Conservation (phyloP, 1,140 invertebrate species). For the Diabrotica undecimpunctata region DNA sequence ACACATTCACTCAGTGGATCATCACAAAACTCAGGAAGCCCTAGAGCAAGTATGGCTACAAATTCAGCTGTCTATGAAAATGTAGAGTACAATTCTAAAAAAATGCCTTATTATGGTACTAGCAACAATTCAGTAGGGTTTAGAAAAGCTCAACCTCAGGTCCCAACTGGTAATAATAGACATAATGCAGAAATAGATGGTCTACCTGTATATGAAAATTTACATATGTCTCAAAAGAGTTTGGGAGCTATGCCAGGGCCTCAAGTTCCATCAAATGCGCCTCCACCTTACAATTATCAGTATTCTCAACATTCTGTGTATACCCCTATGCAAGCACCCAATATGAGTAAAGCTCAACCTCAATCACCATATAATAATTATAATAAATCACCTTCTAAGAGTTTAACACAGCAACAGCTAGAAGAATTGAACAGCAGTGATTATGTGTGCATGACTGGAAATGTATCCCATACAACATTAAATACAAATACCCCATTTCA, state of each 20-base stretch:
- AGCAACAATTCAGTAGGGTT: constrained; percentile 41
- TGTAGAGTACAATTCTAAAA: constrained; percentile 67
- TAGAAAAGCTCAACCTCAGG: constrained; percentile 53
- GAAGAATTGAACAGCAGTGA: constrained; percentile 66
- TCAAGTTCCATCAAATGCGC: constrained; percentile 37
- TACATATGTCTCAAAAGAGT: constrained; percentile 52
- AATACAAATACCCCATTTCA: constrained; percentile 44
- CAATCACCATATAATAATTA: constrained; percentile 27
- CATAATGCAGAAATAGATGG: constrained; percentile 25
- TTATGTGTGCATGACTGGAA: constrained; percentile 68
- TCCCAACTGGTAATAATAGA: constrained; percentile 59
- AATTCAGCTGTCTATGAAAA: constrained; percentile 73
- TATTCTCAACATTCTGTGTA: constrained; percentile 35
- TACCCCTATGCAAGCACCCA: constrained; percentile 37
- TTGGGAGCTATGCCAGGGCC: constrained; percentile 35
- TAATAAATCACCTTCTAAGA: constrained; percentile 29
- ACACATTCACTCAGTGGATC: constrained; percentile 56
- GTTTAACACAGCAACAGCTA: constrained; percentile 39
- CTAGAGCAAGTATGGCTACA: constrained; percentile 52
- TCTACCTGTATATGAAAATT: constrained; percentile 70
- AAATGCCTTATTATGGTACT: constrained; percentile 61
- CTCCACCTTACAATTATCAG: constrained; percentile 33
- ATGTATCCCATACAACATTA: constrained; percentile 43
- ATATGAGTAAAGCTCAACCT: constrained; percentile 11
- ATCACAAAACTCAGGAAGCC: constrained; percentile 61